These are phyloP conservation scores for Enteromius paludinosus DNA, from an alignment of 2,797 vertebrate genomes.

Conservation along the genomic window DNA sequence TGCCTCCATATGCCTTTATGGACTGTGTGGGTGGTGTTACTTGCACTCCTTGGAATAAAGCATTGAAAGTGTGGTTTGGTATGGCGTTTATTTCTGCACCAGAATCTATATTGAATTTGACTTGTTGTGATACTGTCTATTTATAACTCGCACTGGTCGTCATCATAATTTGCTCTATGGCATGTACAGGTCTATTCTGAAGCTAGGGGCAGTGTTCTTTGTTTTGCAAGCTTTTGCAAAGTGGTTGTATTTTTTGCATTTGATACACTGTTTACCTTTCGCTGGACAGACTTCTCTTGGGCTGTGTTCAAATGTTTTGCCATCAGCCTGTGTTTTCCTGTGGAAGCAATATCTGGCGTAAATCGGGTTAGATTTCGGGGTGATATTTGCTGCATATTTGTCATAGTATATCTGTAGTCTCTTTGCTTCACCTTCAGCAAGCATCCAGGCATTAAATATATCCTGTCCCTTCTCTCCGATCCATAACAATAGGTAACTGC, in stretches of 20 bases:
- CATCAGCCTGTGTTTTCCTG: not conserved
- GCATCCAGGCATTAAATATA: too few species aligned
- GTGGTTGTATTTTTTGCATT: not conserved
- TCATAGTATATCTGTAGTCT: slow-evolving; percentile 20
- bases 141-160: not conserved
- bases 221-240: not conserved
- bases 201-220: not conserved
- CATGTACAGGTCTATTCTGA: slow-evolving; percentile 1
- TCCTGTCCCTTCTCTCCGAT: too few species aligned
- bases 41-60: not conserved
- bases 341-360: not conserved
- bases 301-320: not conserved
- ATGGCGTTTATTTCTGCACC: not conserved
- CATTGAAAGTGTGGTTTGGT: not conserved
- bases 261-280: not conserved
- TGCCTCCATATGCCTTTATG: not conserved
- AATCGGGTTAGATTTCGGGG: slow-evolving; percentile 1
- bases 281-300: not conserved
- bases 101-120: slow-evolving; percentile 5
- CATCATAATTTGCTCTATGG: not conserved
- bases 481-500: too few species aligned
- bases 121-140: not conserved
- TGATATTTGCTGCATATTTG: not conserved
- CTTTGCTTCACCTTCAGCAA: not conserved
- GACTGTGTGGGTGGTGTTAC: not conserved